A percentile compares a stretch with the other conserved stretches of the same genome.
These are phyloP conservation scores for Porites cylindrica DNA, from an alignment of 92 coral and sea anemone species.

Conservation along the genomic window DNA sequence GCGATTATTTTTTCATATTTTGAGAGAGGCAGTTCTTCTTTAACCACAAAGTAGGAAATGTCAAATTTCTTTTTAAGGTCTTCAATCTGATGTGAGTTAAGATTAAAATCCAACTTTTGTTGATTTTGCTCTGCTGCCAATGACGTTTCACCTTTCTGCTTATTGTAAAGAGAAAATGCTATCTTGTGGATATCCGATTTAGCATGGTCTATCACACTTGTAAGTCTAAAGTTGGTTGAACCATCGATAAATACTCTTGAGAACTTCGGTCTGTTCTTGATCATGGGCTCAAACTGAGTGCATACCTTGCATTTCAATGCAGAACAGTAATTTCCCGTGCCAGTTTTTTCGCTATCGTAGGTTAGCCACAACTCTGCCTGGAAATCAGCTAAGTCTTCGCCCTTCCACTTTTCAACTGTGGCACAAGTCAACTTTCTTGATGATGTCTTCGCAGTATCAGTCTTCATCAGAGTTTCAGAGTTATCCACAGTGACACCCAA, in stretches of 20 bases:
- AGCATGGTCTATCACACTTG: constrained; percentile 56
- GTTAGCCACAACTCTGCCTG: constrained; percentile 54
- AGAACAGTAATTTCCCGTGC: constrained; percentile 44
- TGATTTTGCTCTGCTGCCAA: constrained; percentile 39
- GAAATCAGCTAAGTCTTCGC: constrained; percentile 32
- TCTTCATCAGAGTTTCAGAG: constrained; percentile 1
- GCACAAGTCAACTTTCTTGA: constrained; percentile 38
- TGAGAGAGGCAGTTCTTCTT: constrained; percentile 65
- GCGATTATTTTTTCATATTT: constrained; percentile 61
- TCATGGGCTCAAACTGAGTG: constrained; percentile 50
- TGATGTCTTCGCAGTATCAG: constrained; percentile 5
- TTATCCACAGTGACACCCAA: neutral
- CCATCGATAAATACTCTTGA: constrained; percentile 62
- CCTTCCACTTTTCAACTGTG: constrained; percentile 66
- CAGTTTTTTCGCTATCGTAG: constrained; percentile 31
- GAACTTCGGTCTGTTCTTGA: constrained; percentile 50
- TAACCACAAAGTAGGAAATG: constrained; percentile 56
- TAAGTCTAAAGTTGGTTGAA: constrained; percentile 53
- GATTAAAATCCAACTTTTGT: constrained; percentile 47
- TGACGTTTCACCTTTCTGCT: constrained; percentile 40
- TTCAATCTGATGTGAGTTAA: constrained; percentile 49
- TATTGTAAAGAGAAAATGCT: constrained; percentile 41
- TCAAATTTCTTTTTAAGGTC: constrained; percentile 52
- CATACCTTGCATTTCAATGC: constrained; percentile 47
- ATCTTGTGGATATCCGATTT: constrained; percentile 48